Percentiles rank a stretch among this genome's conserved stretches.
Evolutionary conservation across 2,113 vertebrate genomes (phyloP).

Genomic region (Anhinga anhinga): DNA sequence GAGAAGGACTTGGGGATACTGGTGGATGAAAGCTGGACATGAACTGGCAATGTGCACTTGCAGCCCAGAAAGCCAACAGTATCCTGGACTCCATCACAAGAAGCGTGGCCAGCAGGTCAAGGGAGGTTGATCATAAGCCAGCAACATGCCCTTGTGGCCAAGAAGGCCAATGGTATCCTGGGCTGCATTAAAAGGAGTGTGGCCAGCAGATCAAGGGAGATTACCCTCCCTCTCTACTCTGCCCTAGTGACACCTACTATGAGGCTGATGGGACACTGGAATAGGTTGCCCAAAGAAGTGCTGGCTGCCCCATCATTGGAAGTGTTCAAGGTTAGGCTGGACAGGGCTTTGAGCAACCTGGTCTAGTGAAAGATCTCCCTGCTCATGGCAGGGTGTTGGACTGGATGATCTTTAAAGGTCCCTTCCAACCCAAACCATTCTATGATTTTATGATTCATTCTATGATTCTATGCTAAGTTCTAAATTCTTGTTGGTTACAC

Average conservation of each 20-base stretch:
- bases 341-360: neutral
- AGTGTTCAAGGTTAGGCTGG: neutral
- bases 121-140: no score
- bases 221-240: no score
- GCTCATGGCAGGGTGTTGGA: accelerated
- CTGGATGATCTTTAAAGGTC: neutral
- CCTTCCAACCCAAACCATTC: neutral
- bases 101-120: neutral
- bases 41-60: neutral
- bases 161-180: no score
- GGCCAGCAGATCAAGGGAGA: no score
- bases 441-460: neutral
- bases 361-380: neutral
- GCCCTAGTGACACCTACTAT: no score
- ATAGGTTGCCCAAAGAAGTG: neutral
- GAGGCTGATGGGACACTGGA: accelerated
- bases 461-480: neutral
- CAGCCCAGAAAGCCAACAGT: neutral
- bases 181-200: no score
- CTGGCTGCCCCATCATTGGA: accelerated
- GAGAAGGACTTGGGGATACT: neutral
- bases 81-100: neutral
- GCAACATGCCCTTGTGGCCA: no score
- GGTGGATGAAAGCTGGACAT: neutral
- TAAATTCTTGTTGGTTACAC: neutral